These are phyloP conservation scores for Mantis religiosa DNA, from an alignment of 2,888 invertebrate species.

Conservation along the genomic window DNA sequence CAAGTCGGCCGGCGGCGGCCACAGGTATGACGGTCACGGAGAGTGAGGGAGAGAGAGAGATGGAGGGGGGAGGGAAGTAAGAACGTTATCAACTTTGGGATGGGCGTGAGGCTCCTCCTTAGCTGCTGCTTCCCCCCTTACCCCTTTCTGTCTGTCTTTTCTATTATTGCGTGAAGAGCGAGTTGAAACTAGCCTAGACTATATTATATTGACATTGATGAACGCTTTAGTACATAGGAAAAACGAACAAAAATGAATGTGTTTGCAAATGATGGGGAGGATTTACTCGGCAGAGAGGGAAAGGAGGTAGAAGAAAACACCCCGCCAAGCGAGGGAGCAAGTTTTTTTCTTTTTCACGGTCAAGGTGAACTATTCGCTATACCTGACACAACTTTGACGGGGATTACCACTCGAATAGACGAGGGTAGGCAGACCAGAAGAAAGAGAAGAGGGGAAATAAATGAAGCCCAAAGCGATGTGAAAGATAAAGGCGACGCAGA, in stretches of 20 bases:
- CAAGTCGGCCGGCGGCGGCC: neutral
- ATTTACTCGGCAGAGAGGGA: neutral
- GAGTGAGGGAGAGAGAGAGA: neutral
- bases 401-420: neutral
- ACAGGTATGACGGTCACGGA: neutral
- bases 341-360: neutral
- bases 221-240: neutral
- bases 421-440: neutral
- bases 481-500: neutral
- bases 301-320: neutral
- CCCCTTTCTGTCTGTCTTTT: neutral
- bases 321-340: neutral
- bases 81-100: neutral
- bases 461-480: neutral
- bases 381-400: constrained; percentile 1
- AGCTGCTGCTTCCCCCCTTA: neutral
- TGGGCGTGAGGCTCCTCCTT: neutral
- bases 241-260: neutral
- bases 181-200: neutral
- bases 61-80: neutral
- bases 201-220: neutral
- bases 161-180: neutral
- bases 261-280: neutral
- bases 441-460: neutral
- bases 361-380: neutral